Percentiles rank a stretch among this genome's conserved stretches.
phyloP scores from a whole-genome alignment of 2,888 invertebrate genomes.

The Orthonevra nobilis region DNA sequence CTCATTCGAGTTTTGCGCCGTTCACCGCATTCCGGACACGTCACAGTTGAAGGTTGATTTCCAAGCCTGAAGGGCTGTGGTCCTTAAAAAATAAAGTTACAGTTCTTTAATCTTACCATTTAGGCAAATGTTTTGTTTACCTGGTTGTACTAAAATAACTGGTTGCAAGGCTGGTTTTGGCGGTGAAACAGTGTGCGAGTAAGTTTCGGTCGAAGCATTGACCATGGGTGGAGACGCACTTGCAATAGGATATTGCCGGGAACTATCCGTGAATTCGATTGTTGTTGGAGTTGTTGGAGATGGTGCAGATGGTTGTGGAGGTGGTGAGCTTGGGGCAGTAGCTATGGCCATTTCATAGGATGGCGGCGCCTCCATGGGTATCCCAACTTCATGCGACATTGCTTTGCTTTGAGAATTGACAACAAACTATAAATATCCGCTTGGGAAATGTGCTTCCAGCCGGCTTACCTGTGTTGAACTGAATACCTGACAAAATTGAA shows the following conservation, averaged over 20 bases:
- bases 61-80: slow-evolving; percentile 73
- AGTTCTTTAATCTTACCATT: no score
- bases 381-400: slow-evolving; percentile 70
- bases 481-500: no score
- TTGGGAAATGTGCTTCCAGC: no score
- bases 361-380: slow-evolving; percentile 76
- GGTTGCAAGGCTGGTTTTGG: slow-evolving; percentile 71
- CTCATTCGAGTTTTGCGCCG: slow-evolving; percentile 76
- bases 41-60: slow-evolving; percentile 76
- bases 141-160: no score
- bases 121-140: slow-evolving; percentile 30
- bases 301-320: slow-evolving; percentile 32
- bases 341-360: slow-evolving; percentile 77
- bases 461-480: no score
- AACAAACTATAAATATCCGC: no score
- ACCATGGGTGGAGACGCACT: background rate
- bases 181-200: slow-evolving; percentile 7
- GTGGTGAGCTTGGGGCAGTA: background rate
- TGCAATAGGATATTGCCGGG: slow-evolving; percentile 10
- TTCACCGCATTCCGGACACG: slow-evolving; percentile 76
- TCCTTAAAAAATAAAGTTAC: no score
- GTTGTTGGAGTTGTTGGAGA: slow-evolving; percentile 5
- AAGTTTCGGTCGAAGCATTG: no score
- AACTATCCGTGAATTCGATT: slow-evolving; percentile 9
- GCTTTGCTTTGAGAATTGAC: no score